Percentiles rank a stretch among this genome's conserved stretches.
phyloP scores from a whole-genome alignment of 2,113 vertebrate species.

The Neolamprologus hecqui region DNA sequence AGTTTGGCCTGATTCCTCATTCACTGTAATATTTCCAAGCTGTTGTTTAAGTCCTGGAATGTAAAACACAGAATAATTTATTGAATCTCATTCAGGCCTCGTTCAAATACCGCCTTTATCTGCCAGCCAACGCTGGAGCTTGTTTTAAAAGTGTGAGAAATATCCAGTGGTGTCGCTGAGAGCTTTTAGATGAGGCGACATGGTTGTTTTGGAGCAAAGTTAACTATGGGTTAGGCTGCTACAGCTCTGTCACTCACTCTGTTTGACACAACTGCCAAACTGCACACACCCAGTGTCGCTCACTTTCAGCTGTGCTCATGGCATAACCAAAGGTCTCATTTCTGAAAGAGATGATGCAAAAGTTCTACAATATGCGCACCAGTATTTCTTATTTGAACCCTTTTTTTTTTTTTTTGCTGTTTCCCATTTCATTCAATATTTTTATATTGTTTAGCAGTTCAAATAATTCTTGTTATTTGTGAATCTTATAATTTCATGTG shows the following conservation, averaged over 20 bases:
- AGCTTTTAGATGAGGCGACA: background rate
- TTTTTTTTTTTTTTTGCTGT: background rate
- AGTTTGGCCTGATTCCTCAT: background rate
- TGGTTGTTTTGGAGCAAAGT: background rate
- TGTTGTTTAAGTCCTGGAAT: background rate
- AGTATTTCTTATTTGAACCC: background rate
- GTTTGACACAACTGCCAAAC: background rate
- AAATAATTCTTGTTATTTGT: background rate
- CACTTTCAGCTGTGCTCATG: background rate
- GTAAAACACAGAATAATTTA: background rate
- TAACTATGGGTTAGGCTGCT: background rate
- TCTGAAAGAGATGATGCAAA: background rate
- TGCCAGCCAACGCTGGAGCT: background rate
- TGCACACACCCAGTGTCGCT: slow-evolving; percentile 6
- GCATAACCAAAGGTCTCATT: background rate
- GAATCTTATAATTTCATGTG: background rate
- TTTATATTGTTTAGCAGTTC: background rate
- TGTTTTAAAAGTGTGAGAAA: background rate
- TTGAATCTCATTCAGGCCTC: background rate
- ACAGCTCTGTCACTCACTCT: background rate
- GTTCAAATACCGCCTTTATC: background rate
- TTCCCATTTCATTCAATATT: background rate
- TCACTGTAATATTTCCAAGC: background rate
- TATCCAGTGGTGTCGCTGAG: background rate
- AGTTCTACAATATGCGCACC: background rate